Base-by-base conservation (phyloP, 2,797 vertebrate species). In the Otolemur crassicaudatus region DNA sequence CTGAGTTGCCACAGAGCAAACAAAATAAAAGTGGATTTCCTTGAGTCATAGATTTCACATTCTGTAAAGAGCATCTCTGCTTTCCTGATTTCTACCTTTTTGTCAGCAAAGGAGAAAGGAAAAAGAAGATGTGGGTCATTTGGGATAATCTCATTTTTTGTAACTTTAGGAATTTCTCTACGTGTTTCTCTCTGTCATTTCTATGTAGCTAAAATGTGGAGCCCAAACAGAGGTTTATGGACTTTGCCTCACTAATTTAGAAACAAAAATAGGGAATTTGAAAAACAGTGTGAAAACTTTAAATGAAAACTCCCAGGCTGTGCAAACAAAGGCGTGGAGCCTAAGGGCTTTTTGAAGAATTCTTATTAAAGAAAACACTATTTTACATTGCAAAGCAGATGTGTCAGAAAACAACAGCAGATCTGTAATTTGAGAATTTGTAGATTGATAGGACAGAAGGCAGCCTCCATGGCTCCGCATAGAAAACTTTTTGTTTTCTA, bases 201-300 rank as follows among this genome's bases (percentile, higher is more conserved):
- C 70, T 46, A 19, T 94, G 75, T 72, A 69, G 70, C 90, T 96
- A 46, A 86, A 96, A 94, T 84, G 82, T 91, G 89, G 95, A 96
- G 80, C 34, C 89, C 85, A 86, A 95, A 91, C 72, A 90, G 90
- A 94, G 61, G 88, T 95, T 97, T 96, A 49, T 93, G 96, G 96
- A 96, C 95, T 96, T 97, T 46, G 82, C 53, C 79, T 93, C 87
- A 90, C 87, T 96, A 95, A 95, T 96, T 97, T 97, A 94, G 91
- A 96, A 96, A 95, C 79, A 95, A 94, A 97, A 96, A 89, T 88
- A 88, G 91, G 84, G 75, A 95, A 87, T 97, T 97, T 97, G 90
- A 85, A 95, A 98, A 97, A 98, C 97, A 96, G 97, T 97, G 96
- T 97, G 92, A 95, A 98, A 97, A 96, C 88, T 97, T 97, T 95